Percentiles rank a stretch among this genome's conserved stretches.
Evolutionary conservation across 2,113 vertebrate genomes (phyloP).

Genomic region (Oreochromis aureus): DNA sequence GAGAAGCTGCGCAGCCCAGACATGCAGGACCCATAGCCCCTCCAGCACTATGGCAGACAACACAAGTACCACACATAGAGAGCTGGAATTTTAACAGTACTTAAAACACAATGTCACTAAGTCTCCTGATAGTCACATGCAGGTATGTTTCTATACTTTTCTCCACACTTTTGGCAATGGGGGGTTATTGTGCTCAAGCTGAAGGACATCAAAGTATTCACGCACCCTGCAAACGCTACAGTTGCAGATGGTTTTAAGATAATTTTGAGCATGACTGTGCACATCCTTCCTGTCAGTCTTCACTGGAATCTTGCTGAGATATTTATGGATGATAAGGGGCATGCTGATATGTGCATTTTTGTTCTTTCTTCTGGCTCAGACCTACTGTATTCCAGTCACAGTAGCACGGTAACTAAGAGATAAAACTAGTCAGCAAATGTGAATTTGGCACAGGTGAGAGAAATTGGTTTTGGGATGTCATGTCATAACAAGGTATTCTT

Average conservation of each 20-base stretch:
- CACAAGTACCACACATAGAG: slow-evolving; percentile 29
- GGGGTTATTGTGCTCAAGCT: slow-evolving; percentile 9
- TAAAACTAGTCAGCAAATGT: slow-evolving; percentile 30
- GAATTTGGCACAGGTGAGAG: background rate
- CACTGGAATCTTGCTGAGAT: background rate
- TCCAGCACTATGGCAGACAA: slow-evolving; percentile 55
- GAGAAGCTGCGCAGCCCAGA: slow-evolving; percentile 50
- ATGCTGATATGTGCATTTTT: background rate
- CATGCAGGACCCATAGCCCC: slow-evolving; percentile 56
- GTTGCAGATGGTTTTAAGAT: background rate
- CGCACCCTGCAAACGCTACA: background rate
- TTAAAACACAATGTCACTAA: slow-evolving; percentile 20
- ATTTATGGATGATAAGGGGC: background rate
- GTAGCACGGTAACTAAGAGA: background rate
- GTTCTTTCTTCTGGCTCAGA: background rate
- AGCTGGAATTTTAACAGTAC: background rate
- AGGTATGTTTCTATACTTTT: background rate
- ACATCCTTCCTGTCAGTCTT: background rate
- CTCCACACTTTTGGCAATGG: background rate
- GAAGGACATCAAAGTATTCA: slow-evolving; percentile 3
- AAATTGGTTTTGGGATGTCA: background rate
- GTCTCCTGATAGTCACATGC: slow-evolving; percentile 17
- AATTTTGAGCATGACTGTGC: background rate
- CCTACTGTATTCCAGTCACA: background rate
- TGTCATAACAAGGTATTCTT: background rate